A percentile compares a stretch with the other conserved stretches of the same genome.
These are phyloP conservation scores for Ephialtes manifestator DNA, from an alignment of 2,888 invertebrate species.

Conservation along the genomic window DNA sequence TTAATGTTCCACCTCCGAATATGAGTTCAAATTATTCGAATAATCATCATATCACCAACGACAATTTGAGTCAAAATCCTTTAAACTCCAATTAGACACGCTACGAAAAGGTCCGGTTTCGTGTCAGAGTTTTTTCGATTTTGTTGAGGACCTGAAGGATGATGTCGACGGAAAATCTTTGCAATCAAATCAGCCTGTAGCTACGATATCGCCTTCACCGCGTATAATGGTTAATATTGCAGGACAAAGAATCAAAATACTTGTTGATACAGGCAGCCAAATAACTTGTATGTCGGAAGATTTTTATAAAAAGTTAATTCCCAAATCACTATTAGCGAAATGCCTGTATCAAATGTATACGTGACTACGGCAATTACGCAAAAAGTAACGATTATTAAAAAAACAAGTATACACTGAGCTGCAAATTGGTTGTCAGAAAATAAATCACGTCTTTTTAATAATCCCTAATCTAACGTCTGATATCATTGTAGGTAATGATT, in stretches of 20 bases:
- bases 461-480: constrained; percentile 60
- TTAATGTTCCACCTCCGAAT: constrained; percentile 25
- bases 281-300: constrained; percentile 22
- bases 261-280: constrained; percentile 23
- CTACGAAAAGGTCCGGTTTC: constrained; percentile 13
- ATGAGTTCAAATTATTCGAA: neutral
- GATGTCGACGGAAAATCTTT: constrained; percentile 25
- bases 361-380: constrained; percentile 4
- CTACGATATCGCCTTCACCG: neutral
- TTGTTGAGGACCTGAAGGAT: constrained; percentile 27
- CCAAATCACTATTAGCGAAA: neutral
- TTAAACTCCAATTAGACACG: constrained; percentile 29
- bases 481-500: constrained; percentile 45
- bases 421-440: constrained; percentile 23
- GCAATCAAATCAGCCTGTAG: neutral
- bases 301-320: constrained; percentile 10
- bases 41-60: too few species aligned
- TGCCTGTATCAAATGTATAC: constrained; percentile 11
- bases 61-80: neutral
- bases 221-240: neutral
- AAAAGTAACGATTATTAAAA: constrained; percentile 35
- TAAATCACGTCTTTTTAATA: constrained; percentile 55
- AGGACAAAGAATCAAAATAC: neutral
- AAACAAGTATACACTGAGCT: constrained; percentile 22
- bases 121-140: constrained; percentile 24